phyloP scores from a whole-genome alignment of 2,113 vertebrate genomes.

The Axis porcinus region DNA sequence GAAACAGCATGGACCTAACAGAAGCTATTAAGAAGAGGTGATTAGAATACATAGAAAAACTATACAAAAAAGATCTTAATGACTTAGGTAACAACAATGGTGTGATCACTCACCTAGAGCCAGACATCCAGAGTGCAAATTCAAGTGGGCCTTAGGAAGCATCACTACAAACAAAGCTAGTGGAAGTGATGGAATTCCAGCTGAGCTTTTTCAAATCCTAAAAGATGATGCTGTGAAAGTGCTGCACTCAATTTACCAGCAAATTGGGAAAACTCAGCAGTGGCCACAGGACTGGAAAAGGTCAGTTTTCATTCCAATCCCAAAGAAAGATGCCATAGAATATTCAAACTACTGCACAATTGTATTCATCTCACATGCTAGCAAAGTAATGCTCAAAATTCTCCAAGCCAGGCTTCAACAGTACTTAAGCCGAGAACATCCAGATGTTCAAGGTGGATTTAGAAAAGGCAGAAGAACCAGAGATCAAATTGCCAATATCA shows the following conservation, averaged over 20 bases:
- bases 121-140: background rate
- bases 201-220: background rate
- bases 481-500: background rate
- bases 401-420: background rate
- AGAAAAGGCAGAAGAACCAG: background rate
- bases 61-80: background rate
- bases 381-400: background rate
- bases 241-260: background rate
- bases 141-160: background rate
- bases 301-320: background rate
- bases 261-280: background rate
- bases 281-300: background rate
- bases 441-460: background rate
- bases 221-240: background rate
- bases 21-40: background rate
- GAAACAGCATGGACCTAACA: background rate
- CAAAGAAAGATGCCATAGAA: background rate
- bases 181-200: background rate
- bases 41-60: background rate
- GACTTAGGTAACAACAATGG: background rate
- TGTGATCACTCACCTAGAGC: background rate
- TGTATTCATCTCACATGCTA: background rate
- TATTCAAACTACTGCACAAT: background rate
- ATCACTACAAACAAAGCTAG: background rate
- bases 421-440: background rate